Percentiles rank a stretch among this genome's conserved stretches.
phyloP scores from a whole-genome alignment of 1,140 invertebrate species.

The Coelopa frigida region DNA sequence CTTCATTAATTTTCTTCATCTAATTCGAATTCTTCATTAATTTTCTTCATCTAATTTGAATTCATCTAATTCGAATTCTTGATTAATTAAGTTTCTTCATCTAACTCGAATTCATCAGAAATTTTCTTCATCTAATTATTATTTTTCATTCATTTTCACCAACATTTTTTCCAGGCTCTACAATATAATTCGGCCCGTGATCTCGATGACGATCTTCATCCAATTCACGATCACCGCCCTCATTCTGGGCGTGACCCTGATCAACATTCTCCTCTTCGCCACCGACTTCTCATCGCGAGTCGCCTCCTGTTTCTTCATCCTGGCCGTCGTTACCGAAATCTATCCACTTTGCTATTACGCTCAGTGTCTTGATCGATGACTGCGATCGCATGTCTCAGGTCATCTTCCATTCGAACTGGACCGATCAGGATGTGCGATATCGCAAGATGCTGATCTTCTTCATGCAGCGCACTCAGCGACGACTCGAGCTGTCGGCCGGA shows the following conservation, averaged over 20 bases:
- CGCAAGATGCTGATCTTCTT: slow-evolving; percentile 24
- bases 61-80: too few species aligned
- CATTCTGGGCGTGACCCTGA: slow-evolving; percentile 24
- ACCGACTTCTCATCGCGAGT: slow-evolving; percentile 17
- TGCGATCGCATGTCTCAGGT: slow-evolving; percentile 17
- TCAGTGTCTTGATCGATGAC: slow-evolving; percentile 19
- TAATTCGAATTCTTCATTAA: not conserved
- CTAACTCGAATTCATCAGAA: too few species aligned
- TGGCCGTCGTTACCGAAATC: slow-evolving; percentile 22
- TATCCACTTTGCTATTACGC: slow-evolving; percentile 24
- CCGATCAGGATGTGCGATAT: slow-evolving; percentile 19
- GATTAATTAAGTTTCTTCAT: too few species aligned
- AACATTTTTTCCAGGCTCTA: slow-evolving; percentile 8
- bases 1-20: too few species aligned
- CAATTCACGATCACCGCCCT: slow-evolving; percentile 25
- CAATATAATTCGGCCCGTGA: slow-evolving; percentile 18
- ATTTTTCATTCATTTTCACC: not conserved
- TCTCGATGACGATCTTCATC: slow-evolving; percentile 25
- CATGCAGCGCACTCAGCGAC: slow-evolving; percentile 23
- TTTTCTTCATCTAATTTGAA: too few species aligned
- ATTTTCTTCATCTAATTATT: too few species aligned
- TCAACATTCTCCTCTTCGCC: slow-evolving; percentile 26
- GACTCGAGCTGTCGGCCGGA: slow-evolving; percentile 20
- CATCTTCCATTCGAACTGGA: slow-evolving; percentile 26
- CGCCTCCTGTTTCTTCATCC: slow-evolving; percentile 19